phyloP scores from a whole-genome alignment of 2,113 vertebrate genomes.

The Carettochelys insculpta region DNA sequence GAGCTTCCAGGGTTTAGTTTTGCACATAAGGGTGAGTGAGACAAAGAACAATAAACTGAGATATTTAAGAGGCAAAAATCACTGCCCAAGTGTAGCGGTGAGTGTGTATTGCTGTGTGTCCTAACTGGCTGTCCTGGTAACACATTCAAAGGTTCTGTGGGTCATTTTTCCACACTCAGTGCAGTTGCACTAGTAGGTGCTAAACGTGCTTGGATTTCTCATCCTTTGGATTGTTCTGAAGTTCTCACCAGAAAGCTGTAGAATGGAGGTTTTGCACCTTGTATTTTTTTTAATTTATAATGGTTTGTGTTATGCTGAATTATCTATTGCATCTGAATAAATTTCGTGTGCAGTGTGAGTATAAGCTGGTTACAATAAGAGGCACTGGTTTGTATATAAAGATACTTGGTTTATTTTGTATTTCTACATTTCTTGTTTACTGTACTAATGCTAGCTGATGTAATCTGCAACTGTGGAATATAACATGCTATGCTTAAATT shows the following conservation, averaged over 20 bases:
- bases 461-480: constrained; percentile 79
- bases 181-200: constrained; percentile 73
- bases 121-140: constrained; percentile 27
- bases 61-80: constrained; percentile 35
- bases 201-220: constrained; percentile 68
- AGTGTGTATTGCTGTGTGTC: constrained; percentile 29
- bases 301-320: constrained; percentile 80
- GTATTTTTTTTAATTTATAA: constrained; percentile 83
- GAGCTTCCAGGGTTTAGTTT: constrained; percentile 65
- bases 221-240: constrained; percentile 58
- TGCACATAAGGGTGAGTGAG: constrained; percentile 68
- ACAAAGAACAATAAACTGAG: constrained; percentile 64
- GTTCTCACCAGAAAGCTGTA: constrained; percentile 76
- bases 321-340: constrained; percentile 72
- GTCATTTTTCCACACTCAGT: constrained; percentile 39
- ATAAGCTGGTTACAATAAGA: constrained; percentile 77
- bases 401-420: constrained; percentile 86
- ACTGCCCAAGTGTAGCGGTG: constrained; percentile 43
- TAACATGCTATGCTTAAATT: constrained; percentile 77
- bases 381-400: constrained; percentile 94
- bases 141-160: constrained; percentile 17
- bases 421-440: constrained; percentile 83
- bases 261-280: constrained; percentile 83
- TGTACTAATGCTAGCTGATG: constrained; percentile 88
- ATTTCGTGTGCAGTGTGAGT: constrained; percentile 70